A percentile compares a stretch with the other conserved stretches of the same genome.
Conservation (phyloP, 2,113 vertebrate genomes). For the Perca flavescens region DNA sequence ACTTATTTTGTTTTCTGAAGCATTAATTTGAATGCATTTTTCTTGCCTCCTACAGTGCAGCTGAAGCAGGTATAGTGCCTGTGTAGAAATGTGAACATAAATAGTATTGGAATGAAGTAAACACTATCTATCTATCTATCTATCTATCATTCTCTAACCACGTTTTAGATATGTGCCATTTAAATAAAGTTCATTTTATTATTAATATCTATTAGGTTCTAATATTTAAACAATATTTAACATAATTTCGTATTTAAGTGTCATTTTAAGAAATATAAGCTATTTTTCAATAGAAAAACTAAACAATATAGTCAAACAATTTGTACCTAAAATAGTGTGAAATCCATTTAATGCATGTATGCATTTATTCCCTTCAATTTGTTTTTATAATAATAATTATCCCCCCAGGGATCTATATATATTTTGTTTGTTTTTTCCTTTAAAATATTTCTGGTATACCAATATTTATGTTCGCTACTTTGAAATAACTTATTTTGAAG, state of each 20-base stretch:
- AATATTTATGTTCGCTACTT: neutral
- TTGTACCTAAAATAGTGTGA: too few species aligned
- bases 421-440: neutral
- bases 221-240: neutral
- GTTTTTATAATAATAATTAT: neutral
- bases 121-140: neutral
- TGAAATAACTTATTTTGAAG: neutral
- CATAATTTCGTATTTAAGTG: too few species aligned
- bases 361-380: neutral
- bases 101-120: neutral
- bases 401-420: neutral
- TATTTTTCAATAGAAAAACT: neutral
- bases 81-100: neutral
- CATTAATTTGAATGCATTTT: neutral
- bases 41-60: conserved; percentile 8
- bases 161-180: too few species aligned
- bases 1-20: neutral
- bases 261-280: neutral
- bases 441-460: neutral
- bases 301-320: too few species aligned
- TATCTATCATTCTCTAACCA: too few species aligned
- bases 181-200: neutral
- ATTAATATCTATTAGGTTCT: neutral
- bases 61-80: neutral
- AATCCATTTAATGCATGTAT: too few species aligned